These are phyloP conservation scores for Chironomus tepperi DNA, from an alignment of 1,140 invertebrate species.

Conservation along the genomic window DNA sequence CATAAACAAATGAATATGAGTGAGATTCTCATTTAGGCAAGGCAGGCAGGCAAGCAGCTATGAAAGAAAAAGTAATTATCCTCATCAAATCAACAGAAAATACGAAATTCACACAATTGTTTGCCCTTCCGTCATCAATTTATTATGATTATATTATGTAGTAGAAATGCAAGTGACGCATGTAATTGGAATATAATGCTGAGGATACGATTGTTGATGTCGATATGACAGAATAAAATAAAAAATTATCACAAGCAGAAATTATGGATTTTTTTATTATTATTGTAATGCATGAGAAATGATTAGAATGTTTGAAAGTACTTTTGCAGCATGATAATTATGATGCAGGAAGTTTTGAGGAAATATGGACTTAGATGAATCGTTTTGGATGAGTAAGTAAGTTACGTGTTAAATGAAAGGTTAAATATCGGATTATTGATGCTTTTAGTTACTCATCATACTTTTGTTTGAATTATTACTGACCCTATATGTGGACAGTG, in stretches of 20 bases:
- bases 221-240: background rate
- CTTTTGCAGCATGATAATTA: background rate
- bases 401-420: too few relatives aligned
- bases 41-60: background rate
- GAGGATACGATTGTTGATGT: background rate
- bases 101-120: slow-evolving; percentile 13
- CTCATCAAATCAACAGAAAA: background rate
- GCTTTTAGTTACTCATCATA: too few relatives aligned
- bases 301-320: too few relatives aligned
- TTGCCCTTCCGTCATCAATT: slow-evolving; percentile 11
- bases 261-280: background rate
- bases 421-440: too few relatives aligned
- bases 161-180: slow-evolving; percentile 11
- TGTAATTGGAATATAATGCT: slow-evolving; percentile 14
- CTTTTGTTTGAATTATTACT: too few relatives aligned
- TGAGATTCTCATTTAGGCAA: too few relatives aligned
- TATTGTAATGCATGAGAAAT: too few relatives aligned
- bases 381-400: too few relatives aligned
- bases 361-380: too few relatives aligned
- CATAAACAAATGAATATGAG: background rate
- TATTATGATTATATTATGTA: slow-evolving; percentile 15
- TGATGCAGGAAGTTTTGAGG: background rate
- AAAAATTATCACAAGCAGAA: slow-evolving; percentile 14
- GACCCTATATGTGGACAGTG: too few relatives aligned
- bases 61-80: slow-evolving; percentile 1